Evolutionary conservation across 2,113 vertebrate species (phyloP).

Genomic region (Calypte anna): DNA sequence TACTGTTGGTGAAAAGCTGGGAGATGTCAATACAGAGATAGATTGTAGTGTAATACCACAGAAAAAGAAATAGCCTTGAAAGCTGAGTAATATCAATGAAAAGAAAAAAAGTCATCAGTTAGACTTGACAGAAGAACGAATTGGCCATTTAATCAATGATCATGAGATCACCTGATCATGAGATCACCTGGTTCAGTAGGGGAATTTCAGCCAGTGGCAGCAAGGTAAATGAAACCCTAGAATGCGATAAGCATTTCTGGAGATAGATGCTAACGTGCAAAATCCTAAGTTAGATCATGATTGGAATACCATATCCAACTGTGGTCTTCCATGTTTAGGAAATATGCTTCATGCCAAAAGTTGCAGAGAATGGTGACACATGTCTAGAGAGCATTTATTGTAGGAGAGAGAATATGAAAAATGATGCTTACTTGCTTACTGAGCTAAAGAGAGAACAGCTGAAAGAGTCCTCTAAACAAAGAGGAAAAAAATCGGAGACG

Average conservation of each 20-base stretch:
- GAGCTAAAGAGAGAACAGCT: background rate
- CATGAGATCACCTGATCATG: background rate
- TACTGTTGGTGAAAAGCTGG: background rate
- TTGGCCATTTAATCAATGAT: background rate
- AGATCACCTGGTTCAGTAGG: background rate
- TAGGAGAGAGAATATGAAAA: background rate
- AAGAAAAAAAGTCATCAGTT: conserved; percentile 10
- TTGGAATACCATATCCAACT: background rate
- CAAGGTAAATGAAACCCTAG: background rate
- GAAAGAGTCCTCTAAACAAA: background rate
- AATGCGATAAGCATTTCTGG: background rate
- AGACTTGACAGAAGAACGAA: background rate
- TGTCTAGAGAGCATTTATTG: background rate
- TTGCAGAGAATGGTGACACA: background rate
- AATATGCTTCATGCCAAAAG: background rate
- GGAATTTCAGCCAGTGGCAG: background rate
- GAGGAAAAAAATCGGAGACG: background rate
- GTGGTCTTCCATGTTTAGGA: background rate
- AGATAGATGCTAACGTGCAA: background rate
- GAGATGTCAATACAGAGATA: background rate
- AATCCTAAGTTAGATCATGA: background rate
- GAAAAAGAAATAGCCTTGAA: conserved; percentile 5
- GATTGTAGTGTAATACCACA: background rate
- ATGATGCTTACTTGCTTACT: background rate
- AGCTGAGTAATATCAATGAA: background rate